These are phyloP conservation scores for Paracanthobrama guichenoti DNA, from an alignment of 2,113 vertebrate species.

Conservation along the genomic window DNA sequence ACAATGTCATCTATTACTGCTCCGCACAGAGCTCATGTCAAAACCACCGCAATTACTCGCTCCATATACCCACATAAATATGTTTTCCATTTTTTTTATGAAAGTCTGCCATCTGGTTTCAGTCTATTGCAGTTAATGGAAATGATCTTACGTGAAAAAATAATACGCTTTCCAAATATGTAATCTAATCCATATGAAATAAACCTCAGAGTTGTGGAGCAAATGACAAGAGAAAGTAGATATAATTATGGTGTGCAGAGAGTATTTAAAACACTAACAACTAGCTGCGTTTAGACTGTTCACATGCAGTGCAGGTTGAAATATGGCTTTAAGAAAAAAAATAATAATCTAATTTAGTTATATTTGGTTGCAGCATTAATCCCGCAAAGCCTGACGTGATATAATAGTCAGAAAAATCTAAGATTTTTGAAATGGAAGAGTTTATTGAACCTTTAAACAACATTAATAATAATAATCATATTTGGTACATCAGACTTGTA, in stretches of 20 bases:
- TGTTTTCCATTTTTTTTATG: constrained; percentile 60
- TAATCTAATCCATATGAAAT: constrained; percentile 64
- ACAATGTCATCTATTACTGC: constrained; percentile 52
- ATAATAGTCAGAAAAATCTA: background rate
- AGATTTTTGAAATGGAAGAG: no score
- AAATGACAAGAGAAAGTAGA: constrained; percentile 53
- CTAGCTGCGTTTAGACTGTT: constrained; percentile 49
- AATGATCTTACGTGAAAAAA: constrained; percentile 57
- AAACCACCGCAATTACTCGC: constrained; percentile 57
- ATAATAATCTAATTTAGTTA: background rate
- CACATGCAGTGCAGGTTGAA: constrained; percentile 31
- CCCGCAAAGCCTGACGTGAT: background rate
- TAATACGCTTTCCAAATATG: constrained; percentile 60
- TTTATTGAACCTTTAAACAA: background rate
- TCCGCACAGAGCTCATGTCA: constrained; percentile 51
- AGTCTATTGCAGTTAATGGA: constrained; percentile 62
- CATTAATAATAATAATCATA: no score
- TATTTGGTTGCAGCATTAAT: background rate
- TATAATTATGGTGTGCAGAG: constrained; percentile 49
- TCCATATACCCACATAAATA: constrained; percentile 59
- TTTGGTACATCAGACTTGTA: background rate
- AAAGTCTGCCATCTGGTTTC: constrained; percentile 66
- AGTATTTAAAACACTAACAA: constrained; percentile 56
- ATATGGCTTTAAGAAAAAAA: background rate
- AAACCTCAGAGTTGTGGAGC: constrained; percentile 52